Evolutionary conservation across 2,888 invertebrate species (phyloP), one percentile per base, ranked within the genome.

Genomic region (Pheosia gnoma): DNA sequence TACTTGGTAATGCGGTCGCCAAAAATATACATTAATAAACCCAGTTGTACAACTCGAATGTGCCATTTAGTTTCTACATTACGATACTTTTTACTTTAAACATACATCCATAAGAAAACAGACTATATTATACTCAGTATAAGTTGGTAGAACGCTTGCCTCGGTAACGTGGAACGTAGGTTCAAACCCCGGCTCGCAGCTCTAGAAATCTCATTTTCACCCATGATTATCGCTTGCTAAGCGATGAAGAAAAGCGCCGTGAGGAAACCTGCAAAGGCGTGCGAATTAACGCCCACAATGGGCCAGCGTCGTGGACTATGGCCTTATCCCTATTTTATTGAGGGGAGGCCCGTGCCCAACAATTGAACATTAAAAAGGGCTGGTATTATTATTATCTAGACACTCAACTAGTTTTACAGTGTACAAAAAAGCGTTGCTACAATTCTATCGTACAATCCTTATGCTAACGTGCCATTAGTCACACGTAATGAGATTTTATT

Each of bases 1-100:
- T 25, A 63, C 54, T 56, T 39, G 70, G 66, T 68, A 60, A 57
- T 38, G 6, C 57, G 72, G 68, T 60, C 68, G 56, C 9, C 38
- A n/a, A 62, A 25, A 63, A 68, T 65, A 58, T 62, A 63, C 52
- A 57, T 25, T 56, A 41, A 63, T 61, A 71, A 69, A 65, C 60
- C 57, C 52, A 67, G 59, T 63, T 56, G 58, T 57, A 59, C 49
- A 55, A 5, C 41, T 52, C 62, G 61, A 62, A 66, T 68, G 58
- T 43, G 59, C 55, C 43, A 57, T 37, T 66, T 62, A 60, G 62
- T 59, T 57, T 52, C 37, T 58, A n/a, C 49, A 51, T 58, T 56
- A 58, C 25, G 39, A 53, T 38, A 60, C 59, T 67, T 67, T 62
- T 62, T 54, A 47, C 57, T 61, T 39, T 58, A 41, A 54, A 7